Evolutionary conservation across 1,140 invertebrate genomes (phyloP), one percentile per base, ranked within the genome.

Genomic region (Ostrea edulis): DNA sequence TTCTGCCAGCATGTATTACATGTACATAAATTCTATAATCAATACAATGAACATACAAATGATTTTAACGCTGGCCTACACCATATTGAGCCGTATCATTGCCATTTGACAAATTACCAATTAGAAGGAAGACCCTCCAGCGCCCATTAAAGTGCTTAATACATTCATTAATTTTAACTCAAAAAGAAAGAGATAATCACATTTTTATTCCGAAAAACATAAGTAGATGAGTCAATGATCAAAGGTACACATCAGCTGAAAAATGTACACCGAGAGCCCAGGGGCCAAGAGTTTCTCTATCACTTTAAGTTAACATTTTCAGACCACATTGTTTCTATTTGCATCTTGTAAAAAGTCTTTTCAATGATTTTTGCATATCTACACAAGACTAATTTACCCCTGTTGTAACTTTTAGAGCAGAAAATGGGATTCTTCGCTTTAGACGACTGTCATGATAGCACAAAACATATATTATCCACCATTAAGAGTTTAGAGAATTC

Each of bases 11-110:
- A 77, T 77, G 68, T 77, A 77, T 29, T 77, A 77, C 68, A 77
- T 77, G 68, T 77, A 29, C 29, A 77, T 77, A 77, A 77, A 77
- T 77, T 77, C 68, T 77, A 77, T 77, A 77, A 77, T 77, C 68
- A 77, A 77, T 77, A 77, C 8, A 77, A 77, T 77, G 68, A 77
- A 77, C 29, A 77, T 77, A 77, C 68, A 77, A 29, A 77, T 77
- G 68, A 77, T 77, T 77, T 77, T 77, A 77, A 77, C 25, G 25
- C 68, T 14, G 68, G 29, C 68, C 68, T 77, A 35, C 29, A 35
- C 25, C 68, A 29, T 35, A 77, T 77, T 77, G 68, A 77, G 68
- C 68, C 11, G 25, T 77, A 35, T 77, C 22, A 77, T 25, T 77
- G 29, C 22, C 25, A 25, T 77, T 77, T 77, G 68, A 77, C 68